Conservation (phyloP, 2,888 invertebrate species). For the Tanypteryx hageni region DNA sequence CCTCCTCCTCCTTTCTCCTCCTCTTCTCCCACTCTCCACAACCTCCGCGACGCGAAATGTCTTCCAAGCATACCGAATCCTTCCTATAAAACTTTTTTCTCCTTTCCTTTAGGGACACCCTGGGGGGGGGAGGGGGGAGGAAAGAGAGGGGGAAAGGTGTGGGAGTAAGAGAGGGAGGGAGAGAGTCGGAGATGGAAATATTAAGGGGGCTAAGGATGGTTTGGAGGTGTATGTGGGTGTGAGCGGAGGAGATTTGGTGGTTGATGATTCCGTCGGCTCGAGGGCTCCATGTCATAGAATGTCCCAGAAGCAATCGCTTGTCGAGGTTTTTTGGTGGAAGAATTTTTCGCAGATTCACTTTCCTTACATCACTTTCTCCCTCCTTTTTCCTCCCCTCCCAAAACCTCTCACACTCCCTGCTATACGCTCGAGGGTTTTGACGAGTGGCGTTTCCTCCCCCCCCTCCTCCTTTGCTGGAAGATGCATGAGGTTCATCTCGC, state of each 20-base stretch:
- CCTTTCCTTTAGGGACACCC: not conserved
- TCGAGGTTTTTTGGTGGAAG: not conserved
- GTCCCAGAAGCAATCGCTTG: conserved; percentile 22
- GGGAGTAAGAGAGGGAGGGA: too few species aligned
- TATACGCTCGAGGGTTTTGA: not conserved
- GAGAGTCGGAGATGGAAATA: not conserved
- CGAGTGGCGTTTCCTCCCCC: not conserved
- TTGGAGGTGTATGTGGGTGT: not conserved
- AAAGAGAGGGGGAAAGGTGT: not conserved
- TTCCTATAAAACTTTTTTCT: not conserved
- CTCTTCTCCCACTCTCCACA: not conserved
- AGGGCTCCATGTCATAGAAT: not conserved
- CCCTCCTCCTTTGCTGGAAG: not conserved
- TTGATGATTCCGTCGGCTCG: conserved; percentile 16
- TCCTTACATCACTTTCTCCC: not conserved
- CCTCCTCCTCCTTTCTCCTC: not conserved
- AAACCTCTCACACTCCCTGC: not conserved
- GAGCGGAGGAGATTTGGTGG: not conserved
- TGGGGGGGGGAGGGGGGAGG: not conserved
- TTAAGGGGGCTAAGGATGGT: conserved; percentile 23
- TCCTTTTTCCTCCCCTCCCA: not conserved
- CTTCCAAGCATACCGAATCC: not conserved
- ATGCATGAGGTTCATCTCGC: not conserved
- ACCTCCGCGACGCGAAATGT: not conserved
- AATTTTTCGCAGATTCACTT: not conserved